Conservation (phyloP, 2,113 vertebrate genomes). For the Tychaedon coryphoeus region DNA sequence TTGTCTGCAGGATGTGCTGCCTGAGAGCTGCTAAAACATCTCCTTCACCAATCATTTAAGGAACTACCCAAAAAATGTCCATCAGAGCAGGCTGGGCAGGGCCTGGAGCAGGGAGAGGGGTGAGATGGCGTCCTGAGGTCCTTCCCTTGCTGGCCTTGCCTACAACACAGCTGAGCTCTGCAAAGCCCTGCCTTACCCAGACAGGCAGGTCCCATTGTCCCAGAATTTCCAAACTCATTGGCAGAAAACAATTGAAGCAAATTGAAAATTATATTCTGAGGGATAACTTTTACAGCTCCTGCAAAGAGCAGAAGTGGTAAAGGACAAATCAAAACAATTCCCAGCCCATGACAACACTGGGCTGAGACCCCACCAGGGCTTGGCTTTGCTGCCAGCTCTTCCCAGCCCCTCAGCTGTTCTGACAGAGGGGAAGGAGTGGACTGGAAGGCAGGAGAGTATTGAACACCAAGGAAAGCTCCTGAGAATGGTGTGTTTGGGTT, state of each 20-base stretch:
- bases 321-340: neutral
- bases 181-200: neutral
- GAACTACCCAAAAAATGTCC: neutral
- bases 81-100: accelerated
- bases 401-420: neutral
- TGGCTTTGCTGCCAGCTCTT: neutral
- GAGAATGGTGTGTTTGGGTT: neutral
- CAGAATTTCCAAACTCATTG: neutral
- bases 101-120: neutral
- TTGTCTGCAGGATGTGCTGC: neutral
- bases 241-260: neutral
- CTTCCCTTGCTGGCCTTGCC: neutral
- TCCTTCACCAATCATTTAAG: neutral
- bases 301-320: neutral
- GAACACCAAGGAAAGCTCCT: neutral
- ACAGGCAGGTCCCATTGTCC: neutral
- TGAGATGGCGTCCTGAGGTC: neutral
- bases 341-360: neutral
- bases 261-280: neutral
- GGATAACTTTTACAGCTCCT: neutral
- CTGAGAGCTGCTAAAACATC: neutral
- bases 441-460: neutral
- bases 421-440: neutral
- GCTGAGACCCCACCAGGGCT: neutral
- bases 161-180: neutral